phyloP scores from a whole-genome alignment of 2,113 vertebrate genomes.

The Crotalus viridis region DNA sequence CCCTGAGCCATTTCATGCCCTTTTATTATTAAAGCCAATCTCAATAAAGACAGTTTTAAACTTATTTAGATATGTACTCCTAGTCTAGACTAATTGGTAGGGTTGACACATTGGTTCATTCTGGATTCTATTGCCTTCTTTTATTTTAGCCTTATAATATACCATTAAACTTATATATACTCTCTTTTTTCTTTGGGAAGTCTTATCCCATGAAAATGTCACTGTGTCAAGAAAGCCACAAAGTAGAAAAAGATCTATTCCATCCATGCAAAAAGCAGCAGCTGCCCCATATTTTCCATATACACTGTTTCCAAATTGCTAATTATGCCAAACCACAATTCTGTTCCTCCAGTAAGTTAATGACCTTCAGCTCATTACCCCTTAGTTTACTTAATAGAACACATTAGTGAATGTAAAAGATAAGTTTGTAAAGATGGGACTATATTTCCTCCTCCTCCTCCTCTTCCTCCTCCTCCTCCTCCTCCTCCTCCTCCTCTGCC shows the following conservation, averaged over 20 bases:
- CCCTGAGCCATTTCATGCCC: no score
- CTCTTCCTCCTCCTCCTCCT: no score
- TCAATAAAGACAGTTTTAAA: neutral
- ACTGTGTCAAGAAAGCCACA: neutral
- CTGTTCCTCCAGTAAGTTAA: conserved; percentile 62
- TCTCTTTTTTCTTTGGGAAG: neutral
- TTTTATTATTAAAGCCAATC: neutral
- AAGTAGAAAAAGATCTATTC: neutral
- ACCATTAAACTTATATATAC: neutral
- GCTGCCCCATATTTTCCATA: conserved; percentile 26
- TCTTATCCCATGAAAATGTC: neutral
- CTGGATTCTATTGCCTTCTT: neutral
- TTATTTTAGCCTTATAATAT: neutral
- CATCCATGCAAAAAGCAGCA: conserved; percentile 9
- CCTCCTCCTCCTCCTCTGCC: neutral
- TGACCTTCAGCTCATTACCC: conserved; percentile 67
- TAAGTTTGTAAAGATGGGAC: conserved; percentile 49
- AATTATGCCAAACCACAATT: conserved; percentile 63
- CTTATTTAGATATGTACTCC: neutral
- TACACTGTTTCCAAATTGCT: conserved; percentile 35
- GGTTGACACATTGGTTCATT: neutral
- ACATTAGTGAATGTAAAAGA: conserved; percentile 66
- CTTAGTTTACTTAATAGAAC: conserved; percentile 69
- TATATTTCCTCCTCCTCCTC: neutral
- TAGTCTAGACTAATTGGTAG: neutral